These are phyloP conservation scores for Buceros bicornis DNA, from an alignment of 2,797 vertebrate species.

Conservation along the genomic window DNA sequence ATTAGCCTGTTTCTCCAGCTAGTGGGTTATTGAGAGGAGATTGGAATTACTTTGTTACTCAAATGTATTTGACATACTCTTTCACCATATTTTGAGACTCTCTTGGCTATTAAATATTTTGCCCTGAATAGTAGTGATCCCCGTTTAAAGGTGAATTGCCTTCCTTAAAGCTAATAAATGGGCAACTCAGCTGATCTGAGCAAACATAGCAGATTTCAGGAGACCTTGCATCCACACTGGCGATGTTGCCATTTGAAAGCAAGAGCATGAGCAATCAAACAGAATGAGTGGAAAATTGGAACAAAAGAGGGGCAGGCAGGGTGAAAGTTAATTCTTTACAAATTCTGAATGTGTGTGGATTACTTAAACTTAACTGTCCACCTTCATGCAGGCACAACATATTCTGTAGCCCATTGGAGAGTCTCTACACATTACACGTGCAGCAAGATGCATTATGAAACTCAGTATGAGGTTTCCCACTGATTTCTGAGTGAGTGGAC, in stretches of 20 bases:
- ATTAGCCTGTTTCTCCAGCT: slow-evolving; percentile 64
- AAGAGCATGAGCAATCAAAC: background rate
- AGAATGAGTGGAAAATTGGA: slow-evolving; percentile 40
- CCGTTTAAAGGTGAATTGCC: slow-evolving; percentile 57
- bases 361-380: background rate
- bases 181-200: slow-evolving; percentile 1
- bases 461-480: slow-evolving; percentile 4
- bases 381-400: background rate
- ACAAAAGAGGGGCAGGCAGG: slow-evolving; percentile 6
- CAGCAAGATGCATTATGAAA: slow-evolving; percentile 23
- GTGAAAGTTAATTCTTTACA: background rate
- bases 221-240: background rate
- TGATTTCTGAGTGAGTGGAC: slow-evolving; percentile 40
- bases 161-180: slow-evolving; percentile 58
- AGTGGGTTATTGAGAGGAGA: slow-evolving; percentile 64
- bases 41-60: slow-evolving; percentile 67
- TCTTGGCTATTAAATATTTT: slow-evolving; percentile 56
- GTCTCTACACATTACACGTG: background rate
- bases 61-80: slow-evolving; percentile 55
- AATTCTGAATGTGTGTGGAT: slow-evolving; percentile 5
- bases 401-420: background rate
- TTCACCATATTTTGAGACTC: slow-evolving; percentile 40
- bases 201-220: background rate
- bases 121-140: slow-evolving; percentile 48
- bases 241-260: slow-evolving; percentile 4